Base-by-base conservation (phyloP, 2,113 vertebrate species). In the Ptilonorhynchus violaceus region DNA sequence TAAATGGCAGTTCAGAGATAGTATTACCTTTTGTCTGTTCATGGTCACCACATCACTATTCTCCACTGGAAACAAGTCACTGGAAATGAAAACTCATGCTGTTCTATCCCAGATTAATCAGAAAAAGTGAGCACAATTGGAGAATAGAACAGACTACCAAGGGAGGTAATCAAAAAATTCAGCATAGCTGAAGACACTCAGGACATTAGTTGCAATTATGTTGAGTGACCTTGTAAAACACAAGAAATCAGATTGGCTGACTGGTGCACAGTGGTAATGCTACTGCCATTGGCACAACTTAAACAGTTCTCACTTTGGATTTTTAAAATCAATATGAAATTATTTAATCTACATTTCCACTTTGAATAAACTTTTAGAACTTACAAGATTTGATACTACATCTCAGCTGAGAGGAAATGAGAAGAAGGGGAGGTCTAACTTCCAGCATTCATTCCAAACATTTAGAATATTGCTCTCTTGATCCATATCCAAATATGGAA, bases 61-160 rank as follows among this genome's bases (percentile, higher is more conserved):
- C 27, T 94, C 47, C 8, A 15, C 64, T 85, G 44, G 46, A 96
- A 93, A 89, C 55, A 89, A 73, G 84, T 88, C 70, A 76, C 73
- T 96, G 83, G 75, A 66, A 89, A 56, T 27, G 39, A 91, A 92
- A 94, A 73, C 9, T 82, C 79, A 89, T 30, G 91, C 41, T 95
- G 66, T 78, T 96, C 44, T 56, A 35, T 56, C 37, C 74, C 60
- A 96, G 76, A 93, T 88, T 75, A 95, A 94, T 92, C 73, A 90
- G 55, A 50, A 90, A 93, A 81, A 72, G 20, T 86, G 24, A 75
- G 11, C 15, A 28, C 53, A 80, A 79, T 31, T 85, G 73, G 41
- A 88, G 42, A 86, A 77, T 6, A 81, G 10, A 92, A 60, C 24
- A 67, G 21, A 7, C 5, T 72, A 30, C 9, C 42, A 84, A 80